Evolutionary conservation across 2,797 vertebrate species (phyloP).

Genomic region (Acestrorhynchus altus): DNA sequence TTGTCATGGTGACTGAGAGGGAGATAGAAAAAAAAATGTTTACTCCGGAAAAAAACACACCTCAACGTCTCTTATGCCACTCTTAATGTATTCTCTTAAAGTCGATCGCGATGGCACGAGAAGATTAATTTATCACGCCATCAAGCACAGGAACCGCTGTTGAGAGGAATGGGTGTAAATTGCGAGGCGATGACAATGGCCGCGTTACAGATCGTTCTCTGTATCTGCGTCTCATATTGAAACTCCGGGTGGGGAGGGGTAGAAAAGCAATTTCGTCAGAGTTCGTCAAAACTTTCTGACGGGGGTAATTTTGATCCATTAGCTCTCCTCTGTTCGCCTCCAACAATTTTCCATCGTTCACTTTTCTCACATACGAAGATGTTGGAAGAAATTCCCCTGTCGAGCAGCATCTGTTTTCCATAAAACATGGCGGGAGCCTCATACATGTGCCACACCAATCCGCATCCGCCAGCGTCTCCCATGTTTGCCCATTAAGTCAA

Average conservation of each 20-base stretch:
- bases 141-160: constrained; percentile 85
- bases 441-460: constrained; percentile 63
- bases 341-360: constrained; percentile 78
- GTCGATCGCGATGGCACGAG: constrained; percentile 82
- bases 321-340: constrained; percentile 76
- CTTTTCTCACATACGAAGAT: constrained; percentile 73
- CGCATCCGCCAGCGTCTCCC: constrained; percentile 32
- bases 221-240: constrained; percentile 81
- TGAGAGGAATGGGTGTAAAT: constrained; percentile 84
- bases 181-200: constrained; percentile 82
- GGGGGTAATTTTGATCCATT: constrained; percentile 85
- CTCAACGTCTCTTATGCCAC: constrained; percentile 72
- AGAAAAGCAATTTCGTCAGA: constrained; percentile 79
- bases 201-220: constrained; percentile 83
- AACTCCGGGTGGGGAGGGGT: constrained; percentile 64
- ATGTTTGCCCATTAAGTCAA: constrained; percentile 48
- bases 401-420: constrained; percentile 76
- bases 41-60: constrained; percentile 59
- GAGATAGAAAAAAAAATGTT: constrained; percentile 69
- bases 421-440: constrained; percentile 67
- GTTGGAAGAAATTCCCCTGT: constrained; percentile 64
- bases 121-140: constrained; percentile 88
- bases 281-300: constrained; percentile 83
- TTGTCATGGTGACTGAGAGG: constrained; percentile 82
- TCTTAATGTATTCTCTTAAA: constrained; percentile 87